These are phyloP conservation scores for Zaprionus gabonicus DNA, from an alignment of 1,140 invertebrate genomes.

Conservation along the genomic window DNA sequence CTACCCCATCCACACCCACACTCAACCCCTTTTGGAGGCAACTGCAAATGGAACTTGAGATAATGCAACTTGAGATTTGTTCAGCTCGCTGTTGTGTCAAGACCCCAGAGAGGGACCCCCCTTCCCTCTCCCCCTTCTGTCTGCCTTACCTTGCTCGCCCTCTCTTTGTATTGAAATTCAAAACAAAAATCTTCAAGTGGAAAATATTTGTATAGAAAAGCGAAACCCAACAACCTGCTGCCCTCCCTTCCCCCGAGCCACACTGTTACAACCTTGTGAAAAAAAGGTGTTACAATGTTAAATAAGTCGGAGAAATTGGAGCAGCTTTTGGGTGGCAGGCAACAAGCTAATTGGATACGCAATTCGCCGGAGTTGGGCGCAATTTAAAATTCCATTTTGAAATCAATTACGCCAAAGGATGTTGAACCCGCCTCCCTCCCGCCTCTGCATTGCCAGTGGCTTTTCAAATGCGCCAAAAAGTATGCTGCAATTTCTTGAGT, in stretches of 20 bases:
- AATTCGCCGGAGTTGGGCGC: neutral
- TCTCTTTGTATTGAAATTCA: conserved; percentile 45
- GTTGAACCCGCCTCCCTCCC: neutral
- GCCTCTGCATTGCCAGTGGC: neutral
- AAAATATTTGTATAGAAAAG: conserved; percentile 28
- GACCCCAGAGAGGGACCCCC: neutral
- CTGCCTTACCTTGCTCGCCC: too few relatives aligned
- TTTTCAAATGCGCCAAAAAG: conserved; percentile 4
- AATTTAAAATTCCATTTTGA: conserved; percentile 7
- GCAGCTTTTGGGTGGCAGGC: neutral
- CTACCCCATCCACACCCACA: too few relatives aligned
- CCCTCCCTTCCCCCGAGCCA: neutral
- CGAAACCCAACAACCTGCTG: neutral
- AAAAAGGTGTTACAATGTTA: conserved; percentile 33
- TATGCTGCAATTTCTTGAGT: conserved; percentile 7
- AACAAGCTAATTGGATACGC: conserved; percentile 6
- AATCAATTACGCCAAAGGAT: neutral
- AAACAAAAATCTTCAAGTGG: conserved; percentile 54
- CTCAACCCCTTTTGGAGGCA: conserved; percentile 35
- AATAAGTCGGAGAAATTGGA: conserved; percentile 1
- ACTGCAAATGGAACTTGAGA: conserved; percentile 52
- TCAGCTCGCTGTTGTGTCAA: conserved; percentile 13
- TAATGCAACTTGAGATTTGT: conserved; percentile 55
- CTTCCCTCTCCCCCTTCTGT: neutral
- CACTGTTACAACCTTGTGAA: too few relatives aligned